Percentiles rank a stretch among this genome's conserved stretches.
These are phyloP conservation scores for Ectemnius lituratus DNA, from an alignment of 2,888 invertebrate genomes.

Conservation along the genomic window DNA sequence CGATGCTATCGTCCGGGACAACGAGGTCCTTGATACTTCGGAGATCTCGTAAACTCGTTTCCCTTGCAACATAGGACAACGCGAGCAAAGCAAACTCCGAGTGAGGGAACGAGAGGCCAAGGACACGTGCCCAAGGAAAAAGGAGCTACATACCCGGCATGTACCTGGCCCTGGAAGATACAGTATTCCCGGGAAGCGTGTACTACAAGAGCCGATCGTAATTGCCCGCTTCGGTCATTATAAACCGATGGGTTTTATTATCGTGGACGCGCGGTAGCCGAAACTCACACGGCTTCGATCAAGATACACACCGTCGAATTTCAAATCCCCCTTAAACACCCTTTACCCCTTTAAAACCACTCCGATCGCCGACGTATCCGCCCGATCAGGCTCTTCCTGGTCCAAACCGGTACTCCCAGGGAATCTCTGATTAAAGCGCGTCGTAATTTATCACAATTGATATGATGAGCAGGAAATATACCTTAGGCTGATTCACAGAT, in stretches of 20 bases:
- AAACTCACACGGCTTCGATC: not conserved
- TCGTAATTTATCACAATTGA: too few species aligned
- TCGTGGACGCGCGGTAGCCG: slow-evolving; percentile 6
- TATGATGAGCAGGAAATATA: too few species aligned
- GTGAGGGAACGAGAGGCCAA: slow-evolving; percentile 19
- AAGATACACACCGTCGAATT: not conserved
- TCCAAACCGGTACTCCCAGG: too few species aligned
- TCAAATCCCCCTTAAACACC: not conserved
- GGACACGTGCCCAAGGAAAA: slow-evolving; percentile 41
- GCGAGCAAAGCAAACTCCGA: slow-evolving; percentile 12
- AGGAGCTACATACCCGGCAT: slow-evolving; percentile 2
- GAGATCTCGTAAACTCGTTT: slow-evolving; percentile 60
- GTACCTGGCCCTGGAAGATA: slow-evolving; percentile 4
- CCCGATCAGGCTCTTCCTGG: too few species aligned
- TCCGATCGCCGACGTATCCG: too few species aligned
- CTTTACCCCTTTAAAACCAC: too few species aligned
- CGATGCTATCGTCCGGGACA: slow-evolving; percentile 55
- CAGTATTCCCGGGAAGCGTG: slow-evolving; percentile 22
- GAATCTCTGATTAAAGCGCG: too few species aligned
- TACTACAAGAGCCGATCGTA: slow-evolving; percentile 24
- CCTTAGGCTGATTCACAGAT: too few species aligned
- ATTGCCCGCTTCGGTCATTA: slow-evolving; percentile 50
- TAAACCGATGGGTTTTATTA: slow-evolving; percentile 42
- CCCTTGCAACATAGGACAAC: slow-evolving; percentile 18
- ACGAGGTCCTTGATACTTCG: slow-evolving; percentile 45